Percentiles rank a stretch among this genome's conserved stretches.
Conservation (phyloP, 2,113 vertebrate species). For the Charina bottae region DNA sequence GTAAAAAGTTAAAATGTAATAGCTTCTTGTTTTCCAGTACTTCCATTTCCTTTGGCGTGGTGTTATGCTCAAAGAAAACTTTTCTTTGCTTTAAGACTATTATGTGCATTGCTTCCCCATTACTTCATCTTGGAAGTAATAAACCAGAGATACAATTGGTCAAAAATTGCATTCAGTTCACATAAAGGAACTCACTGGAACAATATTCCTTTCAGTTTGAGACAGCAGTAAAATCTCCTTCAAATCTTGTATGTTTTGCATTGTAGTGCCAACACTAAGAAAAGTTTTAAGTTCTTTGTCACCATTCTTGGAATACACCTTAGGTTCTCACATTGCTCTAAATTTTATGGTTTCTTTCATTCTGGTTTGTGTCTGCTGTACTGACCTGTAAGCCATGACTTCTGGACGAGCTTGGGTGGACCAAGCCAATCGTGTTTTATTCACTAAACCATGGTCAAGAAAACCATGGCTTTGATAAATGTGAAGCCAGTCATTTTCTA, state of each 20-base stretch:
- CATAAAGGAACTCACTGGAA: neutral
- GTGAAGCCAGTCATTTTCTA: neutral
- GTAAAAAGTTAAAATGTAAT: neutral
- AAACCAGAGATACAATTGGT: neutral
- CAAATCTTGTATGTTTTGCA: neutral
- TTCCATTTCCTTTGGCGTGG: neutral
- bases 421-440: neutral
- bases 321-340: neutral
- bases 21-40: neutral
- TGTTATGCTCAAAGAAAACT: neutral
- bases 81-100: neutral
- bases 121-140: neutral
- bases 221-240: neutral
- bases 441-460: neutral
- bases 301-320: neutral
- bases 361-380: neutral
- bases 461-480: neutral
- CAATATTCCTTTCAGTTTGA: neutral
- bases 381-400: neutral
- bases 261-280: neutral
- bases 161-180: neutral
- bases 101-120: neutral
- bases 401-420: neutral
- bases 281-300: too few relatives aligned
- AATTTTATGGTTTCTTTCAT: neutral